phyloP scores from a whole-genome alignment of 2,888 invertebrate genomes.

The Bibio marci region DNA sequence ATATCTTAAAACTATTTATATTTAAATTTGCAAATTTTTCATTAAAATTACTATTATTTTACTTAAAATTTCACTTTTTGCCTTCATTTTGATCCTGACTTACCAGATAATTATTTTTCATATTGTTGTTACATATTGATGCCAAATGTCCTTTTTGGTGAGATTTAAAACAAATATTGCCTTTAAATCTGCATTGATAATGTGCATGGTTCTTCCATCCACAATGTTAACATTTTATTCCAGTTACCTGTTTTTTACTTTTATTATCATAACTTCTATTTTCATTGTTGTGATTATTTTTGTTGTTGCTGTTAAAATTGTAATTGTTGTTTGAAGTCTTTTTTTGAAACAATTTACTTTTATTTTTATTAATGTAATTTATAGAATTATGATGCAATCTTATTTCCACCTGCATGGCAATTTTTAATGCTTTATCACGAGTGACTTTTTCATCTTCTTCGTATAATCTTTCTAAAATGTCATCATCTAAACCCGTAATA shows the following conservation, averaged over 20 bases:
- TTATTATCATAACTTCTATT: too few relatives aligned
- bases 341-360: neutral
- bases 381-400: neutral
- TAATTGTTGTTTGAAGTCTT: too few relatives aligned
- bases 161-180: slow-evolving; percentile 5
- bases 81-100: too few relatives aligned
- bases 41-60: too few relatives aligned
- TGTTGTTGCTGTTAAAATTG: neutral
- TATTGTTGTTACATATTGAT: slow-evolving; percentile 3
- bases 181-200: slow-evolving; percentile 3
- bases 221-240: neutral
- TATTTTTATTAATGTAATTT: neutral
- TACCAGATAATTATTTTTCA: neutral
- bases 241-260: too few relatives aligned
- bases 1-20: too few relatives aligned
- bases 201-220: slow-evolving; percentile 1
- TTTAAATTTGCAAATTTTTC: neutral
- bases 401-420: neutral
- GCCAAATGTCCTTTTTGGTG: slow-evolving; percentile 3
- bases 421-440: neutral
- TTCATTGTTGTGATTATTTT: neutral
- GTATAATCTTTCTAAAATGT: neutral
- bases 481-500: neutral
- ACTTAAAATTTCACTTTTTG: too few relatives aligned
- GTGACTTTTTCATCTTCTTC: neutral